A percentile compares a stretch with the other conserved stretches of the same genome.
These are phyloP conservation scores for Bovichtus diacanthus DNA, from an alignment of 2,797 vertebrate species.

Conservation along the genomic window DNA sequence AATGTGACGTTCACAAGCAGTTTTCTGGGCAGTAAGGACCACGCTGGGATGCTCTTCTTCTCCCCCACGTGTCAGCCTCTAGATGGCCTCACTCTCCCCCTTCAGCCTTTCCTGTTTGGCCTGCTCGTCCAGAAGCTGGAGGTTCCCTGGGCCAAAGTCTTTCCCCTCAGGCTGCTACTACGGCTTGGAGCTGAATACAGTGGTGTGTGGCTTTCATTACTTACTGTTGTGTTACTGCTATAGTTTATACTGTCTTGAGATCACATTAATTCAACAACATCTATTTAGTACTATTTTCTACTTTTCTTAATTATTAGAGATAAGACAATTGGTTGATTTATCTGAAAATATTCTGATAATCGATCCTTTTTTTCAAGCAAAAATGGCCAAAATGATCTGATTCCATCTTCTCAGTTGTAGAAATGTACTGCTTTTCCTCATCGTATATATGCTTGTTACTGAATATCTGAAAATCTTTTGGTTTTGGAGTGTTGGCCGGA, in stretches of 20 bases:
- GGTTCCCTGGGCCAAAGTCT: conserved; percentile 97
- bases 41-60: conserved; percentile 95
- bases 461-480: neutral
- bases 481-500: neutral
- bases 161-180: conserved; percentile 93
- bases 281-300: neutral
- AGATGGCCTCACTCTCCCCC: conserved; percentile 86
- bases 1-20: conserved; percentile 92
- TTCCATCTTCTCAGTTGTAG: neutral
- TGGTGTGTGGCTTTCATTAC: conserved; percentile 79
- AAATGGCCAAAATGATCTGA: neutral
- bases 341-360: neutral
- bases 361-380: neutral
- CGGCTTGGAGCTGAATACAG: conserved; percentile 91
- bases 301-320: neutral
- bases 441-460: neutral
- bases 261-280: neutral
- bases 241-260: neutral
- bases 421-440: neutral
- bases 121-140: conserved; percentile 95
- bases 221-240: neutral
- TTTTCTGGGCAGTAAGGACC: conserved; percentile 92
- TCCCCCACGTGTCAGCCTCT: conserved; percentile 89
- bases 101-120: conserved; percentile 90
- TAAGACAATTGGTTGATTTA: neutral